These are phyloP conservation scores for Charanyca ferruginea DNA, from an alignment of 2,888 invertebrate genomes.

Conservation along the genomic window DNA sequence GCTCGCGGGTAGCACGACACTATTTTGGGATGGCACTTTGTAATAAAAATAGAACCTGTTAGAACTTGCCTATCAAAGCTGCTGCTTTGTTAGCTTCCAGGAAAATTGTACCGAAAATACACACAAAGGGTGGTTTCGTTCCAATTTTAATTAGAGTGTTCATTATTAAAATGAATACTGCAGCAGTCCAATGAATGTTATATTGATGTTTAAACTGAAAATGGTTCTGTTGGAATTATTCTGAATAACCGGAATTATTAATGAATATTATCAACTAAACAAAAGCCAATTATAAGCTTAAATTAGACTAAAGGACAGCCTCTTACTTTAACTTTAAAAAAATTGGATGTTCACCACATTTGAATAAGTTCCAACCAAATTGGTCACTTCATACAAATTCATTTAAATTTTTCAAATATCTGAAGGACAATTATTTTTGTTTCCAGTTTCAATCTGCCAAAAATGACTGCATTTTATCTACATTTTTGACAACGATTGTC, in stretches of 20 bases:
- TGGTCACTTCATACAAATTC: no score
- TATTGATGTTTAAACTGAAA: neutral
- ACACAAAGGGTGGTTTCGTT: neutral
- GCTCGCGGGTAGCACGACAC: slow-evolving; percentile 4
- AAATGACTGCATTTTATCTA: no score
- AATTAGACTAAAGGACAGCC: no score
- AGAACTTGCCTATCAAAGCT: neutral
- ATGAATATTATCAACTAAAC: neutral
- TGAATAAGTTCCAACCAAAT: no score
- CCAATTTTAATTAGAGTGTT: neutral
- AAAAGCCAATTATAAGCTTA: no score
- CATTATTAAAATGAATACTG: neutral
- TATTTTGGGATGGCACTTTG: slow-evolving; percentile 26
- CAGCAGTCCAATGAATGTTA: neutral
- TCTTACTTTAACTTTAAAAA: no score
- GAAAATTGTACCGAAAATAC: neutral
- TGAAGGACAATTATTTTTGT: no score
- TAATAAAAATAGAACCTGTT: neutral
- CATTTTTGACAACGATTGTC: no score
- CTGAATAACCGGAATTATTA: neutral
- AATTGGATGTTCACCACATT: no score
- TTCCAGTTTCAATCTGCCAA: no score
- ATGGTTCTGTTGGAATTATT: neutral
- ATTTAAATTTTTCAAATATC: no score
- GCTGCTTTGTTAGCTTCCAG: neutral